These are phyloP conservation scores for Otis tarda DNA, from an alignment of 2,113 vertebrate genomes.

Conservation along the genomic window DNA sequence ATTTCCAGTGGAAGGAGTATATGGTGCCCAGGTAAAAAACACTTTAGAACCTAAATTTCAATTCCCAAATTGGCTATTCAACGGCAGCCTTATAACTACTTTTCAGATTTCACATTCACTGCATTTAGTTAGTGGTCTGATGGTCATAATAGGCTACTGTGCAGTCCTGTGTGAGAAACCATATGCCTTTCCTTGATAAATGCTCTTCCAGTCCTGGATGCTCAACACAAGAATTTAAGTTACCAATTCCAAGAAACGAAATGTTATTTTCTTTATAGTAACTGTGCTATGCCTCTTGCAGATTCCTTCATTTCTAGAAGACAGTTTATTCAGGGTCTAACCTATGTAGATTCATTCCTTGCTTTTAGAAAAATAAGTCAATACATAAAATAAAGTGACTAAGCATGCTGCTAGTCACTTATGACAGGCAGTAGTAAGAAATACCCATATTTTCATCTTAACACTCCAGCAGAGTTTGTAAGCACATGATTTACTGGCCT, in stretches of 20 bases:
- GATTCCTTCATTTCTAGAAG: neutral
- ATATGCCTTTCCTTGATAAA: neutral
- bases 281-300: neutral
- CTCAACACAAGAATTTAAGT: neutral
- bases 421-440: neutral
- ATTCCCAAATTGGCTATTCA: neutral
- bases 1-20: neutral
- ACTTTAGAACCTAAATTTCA: neutral
- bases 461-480: neutral
- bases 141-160: neutral
- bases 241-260: neutral
- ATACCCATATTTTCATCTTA: neutral
- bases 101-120: neutral
- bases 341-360: neutral
- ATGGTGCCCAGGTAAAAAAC: neutral
- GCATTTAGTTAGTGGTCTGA: neutral
- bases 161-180: neutral
- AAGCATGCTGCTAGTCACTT: neutral
- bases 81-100: neutral
- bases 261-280: neutral
- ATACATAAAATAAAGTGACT: neutral
- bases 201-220: neutral
- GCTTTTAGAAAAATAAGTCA: neutral
- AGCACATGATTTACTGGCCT: neutral
- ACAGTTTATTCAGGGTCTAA: neutral